Percentiles rank a stretch among this genome's conserved stretches.
phyloP scores from a whole-genome alignment of 2,113 vertebrate genomes.

The Onychostoma macrolepis region DNA sequence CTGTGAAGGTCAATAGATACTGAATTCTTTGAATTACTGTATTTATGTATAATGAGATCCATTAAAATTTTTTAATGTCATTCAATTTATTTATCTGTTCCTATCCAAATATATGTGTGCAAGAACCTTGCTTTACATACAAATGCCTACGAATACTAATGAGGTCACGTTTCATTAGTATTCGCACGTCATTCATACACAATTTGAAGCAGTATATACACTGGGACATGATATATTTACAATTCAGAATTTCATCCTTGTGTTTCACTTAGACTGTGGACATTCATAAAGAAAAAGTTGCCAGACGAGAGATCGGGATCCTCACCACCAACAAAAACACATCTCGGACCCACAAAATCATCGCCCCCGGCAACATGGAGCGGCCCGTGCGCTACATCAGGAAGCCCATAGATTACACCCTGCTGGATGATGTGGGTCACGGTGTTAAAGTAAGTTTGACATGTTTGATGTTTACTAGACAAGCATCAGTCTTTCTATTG shows the following conservation, averaged over 20 bases:
- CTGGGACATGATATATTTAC: background rate
- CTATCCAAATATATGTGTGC: background rate
- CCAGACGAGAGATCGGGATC: slow-evolving; percentile 97
- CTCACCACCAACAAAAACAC: slow-evolving; percentile 99
- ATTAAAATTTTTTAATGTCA: background rate
- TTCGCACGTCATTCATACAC: background rate
- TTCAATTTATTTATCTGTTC: background rate
- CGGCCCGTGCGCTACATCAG: slow-evolving; percentile 98
- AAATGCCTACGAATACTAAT: background rate
- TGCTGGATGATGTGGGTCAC: slow-evolving; percentile 98
- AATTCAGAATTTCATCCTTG: background rate
- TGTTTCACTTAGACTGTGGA: slow-evolving; percentile 86
- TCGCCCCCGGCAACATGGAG: slow-evolving; percentile 97
- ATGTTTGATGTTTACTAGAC: background rate
- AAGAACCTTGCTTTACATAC: background rate
- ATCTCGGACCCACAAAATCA: slow-evolving; percentile 98
- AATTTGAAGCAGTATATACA: background rate
- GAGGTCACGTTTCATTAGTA: background rate
- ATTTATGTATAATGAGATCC: background rate
- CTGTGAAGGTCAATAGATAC: background rate
- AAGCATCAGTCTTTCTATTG: background rate
- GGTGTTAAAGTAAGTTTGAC: slow-evolving; percentile 91
- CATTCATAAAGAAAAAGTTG: slow-evolving; percentile 99
- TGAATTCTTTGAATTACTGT: background rate
- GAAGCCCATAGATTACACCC: slow-evolving; percentile 98